A percentile compares a stretch with the other conserved stretches of the same genome.
Conservation (phyloP, 1,140 invertebrate genomes). For the Goniozus legneri region DNA sequence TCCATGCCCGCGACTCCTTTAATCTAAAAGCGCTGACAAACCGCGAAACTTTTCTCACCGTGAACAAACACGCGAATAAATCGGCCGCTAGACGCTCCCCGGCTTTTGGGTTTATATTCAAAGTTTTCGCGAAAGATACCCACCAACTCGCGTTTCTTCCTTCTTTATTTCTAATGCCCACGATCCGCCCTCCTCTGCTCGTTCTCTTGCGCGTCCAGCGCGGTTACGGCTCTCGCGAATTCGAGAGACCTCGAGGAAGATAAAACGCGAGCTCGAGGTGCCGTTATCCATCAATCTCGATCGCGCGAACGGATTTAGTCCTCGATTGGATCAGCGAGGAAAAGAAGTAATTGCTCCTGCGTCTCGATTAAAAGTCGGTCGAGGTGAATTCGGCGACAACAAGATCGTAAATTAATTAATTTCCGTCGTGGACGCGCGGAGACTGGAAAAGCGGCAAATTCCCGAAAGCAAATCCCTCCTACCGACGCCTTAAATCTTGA, state of each 20-base stretch:
- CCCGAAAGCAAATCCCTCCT: not conserved
- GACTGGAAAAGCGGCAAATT: not conserved
- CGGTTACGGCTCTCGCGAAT: too few species aligned
- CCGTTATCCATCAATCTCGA: too few species aligned
- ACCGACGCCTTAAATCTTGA: not conserved
- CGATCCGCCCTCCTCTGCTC: slow-evolving; percentile 2
- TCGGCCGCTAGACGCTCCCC: slow-evolving; percentile 33
- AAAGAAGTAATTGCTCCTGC: not conserved
- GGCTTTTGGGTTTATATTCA: slow-evolving; percentile 49
- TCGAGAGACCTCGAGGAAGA: too few species aligned
- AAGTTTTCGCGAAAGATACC: slow-evolving; percentile 36
- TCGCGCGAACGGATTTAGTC: not conserved
- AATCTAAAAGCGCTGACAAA: slow-evolving; percentile 52
- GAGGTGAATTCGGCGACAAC: not conserved
- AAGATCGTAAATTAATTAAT: not conserved
- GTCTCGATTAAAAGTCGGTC: too few species aligned
- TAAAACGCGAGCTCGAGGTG: too few species aligned
- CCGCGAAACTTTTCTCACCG: slow-evolving; percentile 48
- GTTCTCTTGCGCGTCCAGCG: not conserved
- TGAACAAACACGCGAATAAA: slow-evolving; percentile 53
- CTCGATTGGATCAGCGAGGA: not conserved
- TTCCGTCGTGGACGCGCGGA: not conserved
- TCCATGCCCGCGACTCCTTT: slow-evolving; percentile 21
- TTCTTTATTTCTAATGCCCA: slow-evolving; percentile 19
- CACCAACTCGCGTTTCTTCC: slow-evolving; percentile 24